Evolutionary conservation across 2,888 invertebrate genomes (phyloP).

Genomic region (Lepeophtheirus nordmannii): DNA sequence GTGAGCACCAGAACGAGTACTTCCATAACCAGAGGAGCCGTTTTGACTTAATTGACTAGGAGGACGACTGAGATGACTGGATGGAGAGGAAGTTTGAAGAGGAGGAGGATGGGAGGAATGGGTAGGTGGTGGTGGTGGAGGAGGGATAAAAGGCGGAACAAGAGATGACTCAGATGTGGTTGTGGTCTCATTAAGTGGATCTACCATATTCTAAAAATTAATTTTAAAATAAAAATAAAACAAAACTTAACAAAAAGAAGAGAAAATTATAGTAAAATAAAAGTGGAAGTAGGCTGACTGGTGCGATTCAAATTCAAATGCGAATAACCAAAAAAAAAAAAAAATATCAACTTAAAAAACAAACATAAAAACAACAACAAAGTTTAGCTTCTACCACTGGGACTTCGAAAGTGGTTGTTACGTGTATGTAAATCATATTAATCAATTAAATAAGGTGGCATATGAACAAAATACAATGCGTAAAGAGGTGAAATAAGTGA

Average conservation of each 20-base stretch:
- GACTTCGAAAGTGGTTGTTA: too few species aligned
- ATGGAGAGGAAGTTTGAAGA: slow-evolving; percentile 26
- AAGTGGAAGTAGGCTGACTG: slow-evolving; percentile 13
- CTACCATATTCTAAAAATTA: slow-evolving; percentile 27
- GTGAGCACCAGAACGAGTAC: slow-evolving; percentile 19
- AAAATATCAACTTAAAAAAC: neutral
- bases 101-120: slow-evolving; percentile 31
- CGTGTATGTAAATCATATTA: too few species aligned
- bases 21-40: slow-evolving; percentile 37
- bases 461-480: too few species aligned
- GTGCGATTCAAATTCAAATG: neutral
- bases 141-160: slow-evolving; percentile 25
- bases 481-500: too few species aligned
- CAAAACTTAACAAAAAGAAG: slow-evolving; percentile 24
- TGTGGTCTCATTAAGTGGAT: slow-evolving; percentile 22
- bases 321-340: neutral
- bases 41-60: slow-evolving; percentile 36
- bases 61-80: slow-evolving; percentile 32
- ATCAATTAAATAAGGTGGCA: too few species aligned
- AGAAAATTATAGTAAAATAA: slow-evolving; percentile 20
- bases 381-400: too few species aligned
- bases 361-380: too few species aligned
- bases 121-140: slow-evolving; percentile 24
- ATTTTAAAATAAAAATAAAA: slow-evolving; percentile 26
- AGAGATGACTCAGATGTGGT: slow-evolving; percentile 19